Conservation (phyloP, 2,113 vertebrate genomes). For the Heptranchias perlo region DNA sequence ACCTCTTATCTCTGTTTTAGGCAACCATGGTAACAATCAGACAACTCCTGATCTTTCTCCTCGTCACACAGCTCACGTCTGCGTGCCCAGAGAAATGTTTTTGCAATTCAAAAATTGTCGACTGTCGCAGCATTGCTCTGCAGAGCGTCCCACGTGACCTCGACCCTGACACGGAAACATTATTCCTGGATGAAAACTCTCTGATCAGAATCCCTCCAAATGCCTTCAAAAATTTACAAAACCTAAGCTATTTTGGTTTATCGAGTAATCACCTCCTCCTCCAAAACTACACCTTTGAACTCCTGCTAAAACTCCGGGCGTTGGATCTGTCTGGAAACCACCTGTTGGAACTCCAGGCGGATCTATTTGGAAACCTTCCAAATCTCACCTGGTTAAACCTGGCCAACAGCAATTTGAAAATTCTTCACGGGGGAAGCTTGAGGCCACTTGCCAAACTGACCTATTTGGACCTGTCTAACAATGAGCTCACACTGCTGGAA, state of each 20-base stretch:
- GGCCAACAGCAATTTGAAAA: neutral
- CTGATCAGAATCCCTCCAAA: neutral
- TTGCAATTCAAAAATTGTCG: neutral
- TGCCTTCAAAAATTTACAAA: neutral
- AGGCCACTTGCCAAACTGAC: neutral
- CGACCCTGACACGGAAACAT: neutral
- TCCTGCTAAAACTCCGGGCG: neutral
- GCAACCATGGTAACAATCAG: neutral
- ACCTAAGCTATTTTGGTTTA: conserved; percentile 13
- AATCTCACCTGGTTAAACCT: conserved; percentile 21
- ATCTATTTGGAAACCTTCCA: neutral
- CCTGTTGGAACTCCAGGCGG: neutral
- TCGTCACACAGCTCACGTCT: neutral
- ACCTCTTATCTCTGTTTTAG: neutral
- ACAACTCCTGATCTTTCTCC: neutral
- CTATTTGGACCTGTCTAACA: conserved; percentile 8
- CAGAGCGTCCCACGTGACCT: neutral
- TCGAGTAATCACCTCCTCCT: neutral
- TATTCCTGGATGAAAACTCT: neutral
- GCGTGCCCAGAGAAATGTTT: conserved; percentile 18
- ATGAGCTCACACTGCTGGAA: neutral
- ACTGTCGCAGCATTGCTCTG: neutral
- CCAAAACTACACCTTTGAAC: neutral
- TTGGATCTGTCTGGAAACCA: conserved; percentile 7
- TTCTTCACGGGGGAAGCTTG: no score